Base-by-base conservation (phyloP, 2,797 vertebrate genomes). In the Galagoides demidoff region DNA sequence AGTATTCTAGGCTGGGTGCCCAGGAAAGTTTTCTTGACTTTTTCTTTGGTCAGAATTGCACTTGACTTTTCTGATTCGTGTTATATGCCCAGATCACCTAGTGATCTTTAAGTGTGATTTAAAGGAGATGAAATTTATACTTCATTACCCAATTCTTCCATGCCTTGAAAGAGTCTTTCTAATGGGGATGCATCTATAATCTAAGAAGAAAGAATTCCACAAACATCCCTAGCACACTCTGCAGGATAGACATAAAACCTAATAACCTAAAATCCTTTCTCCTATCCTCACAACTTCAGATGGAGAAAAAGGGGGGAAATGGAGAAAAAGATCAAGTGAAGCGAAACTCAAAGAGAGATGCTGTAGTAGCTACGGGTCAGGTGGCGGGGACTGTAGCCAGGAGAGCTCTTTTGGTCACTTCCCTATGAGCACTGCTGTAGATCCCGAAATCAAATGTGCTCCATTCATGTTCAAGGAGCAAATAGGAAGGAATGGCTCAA, bases 121-220 rank as follows among this genome's bases (percentile, higher is more conserved):
- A 77, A 93, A 19, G 52, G 61, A 55, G 17, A 61, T 31, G 27
- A 81, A 31, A 31, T 79, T 70, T 96, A 43, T 94, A 57, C 85
- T 59, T 59, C 57, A 45, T n/a, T 85, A 49, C 8, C 19, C 59
- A 52, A 22, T 52, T 90, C 13, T 87, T 13, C 8, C 25, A 59
- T 73, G 19, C 52, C 45, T 63, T 57, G 23, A 37, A 55, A 45
- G 31, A 83, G 52, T 79, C 22, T 77, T 94, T 81, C 79, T 71
- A 52, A 25, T 59, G 5, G 9, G 9, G 68, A 37, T 85, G 14
- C 66, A 76, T 70, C 70, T 49, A 90, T 78, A 23, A 22, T 71
- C 45, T 45, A 88, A 78, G 66, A 77, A 64, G 20, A 88, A 85
- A 73, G 16, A 59, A 39, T 79, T 29, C 20, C 25, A 29, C 61